Evolutionary conservation across 2,888 invertebrate genomes (phyloP), one percentile per base, ranked within the genome.

Genomic region (Neoaliturus tenellus): DNA sequence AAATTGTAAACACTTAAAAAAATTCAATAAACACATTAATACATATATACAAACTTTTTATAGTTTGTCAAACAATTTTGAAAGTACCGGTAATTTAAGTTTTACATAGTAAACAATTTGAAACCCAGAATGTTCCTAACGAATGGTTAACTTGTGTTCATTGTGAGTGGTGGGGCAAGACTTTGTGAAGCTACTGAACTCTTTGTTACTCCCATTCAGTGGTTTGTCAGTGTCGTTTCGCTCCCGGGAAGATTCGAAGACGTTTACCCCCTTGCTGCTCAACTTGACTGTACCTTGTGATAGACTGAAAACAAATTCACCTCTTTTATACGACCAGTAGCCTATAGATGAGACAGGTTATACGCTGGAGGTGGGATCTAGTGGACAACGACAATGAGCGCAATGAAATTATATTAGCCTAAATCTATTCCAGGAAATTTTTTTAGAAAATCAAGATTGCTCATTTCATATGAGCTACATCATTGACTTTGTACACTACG

Each of bases 271-370:
- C 62, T 12, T 28, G 28, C 62, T 62, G 62, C 62, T 62, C 62
- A 62, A 62, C 62, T 62, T 17, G 31, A 28, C 62, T 62, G 31
- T 62, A 23, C 31, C 62, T 62, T 62, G 62, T 62, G 62, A 62
- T 62, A 62, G 62, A 62, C 62, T 62, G 62, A 28, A 62, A 62
- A 62, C 62, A 62, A 62, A 62, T 62, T 62, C 62, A 62, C 62
- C 55, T 62, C 14, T 62, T 62, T 62, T 62, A 62, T 62, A 62
- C 62, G 31, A 62, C 28, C 62, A 62, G 62, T 62, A 62, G 12
- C 14, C 28, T 62, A 14, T 62, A 62, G n/a, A n/a, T n/a, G n/a
- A 28, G 62, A 5, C 31, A 31, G 25, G 31, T 31, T 55, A 55
- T 25, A 2, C 6, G 55, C 25, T 12, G 31, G 4, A 14, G 28